Evolutionary conservation across 2,888 invertebrate species (phyloP).

Genomic region (Abrostola triplasia): DNA sequence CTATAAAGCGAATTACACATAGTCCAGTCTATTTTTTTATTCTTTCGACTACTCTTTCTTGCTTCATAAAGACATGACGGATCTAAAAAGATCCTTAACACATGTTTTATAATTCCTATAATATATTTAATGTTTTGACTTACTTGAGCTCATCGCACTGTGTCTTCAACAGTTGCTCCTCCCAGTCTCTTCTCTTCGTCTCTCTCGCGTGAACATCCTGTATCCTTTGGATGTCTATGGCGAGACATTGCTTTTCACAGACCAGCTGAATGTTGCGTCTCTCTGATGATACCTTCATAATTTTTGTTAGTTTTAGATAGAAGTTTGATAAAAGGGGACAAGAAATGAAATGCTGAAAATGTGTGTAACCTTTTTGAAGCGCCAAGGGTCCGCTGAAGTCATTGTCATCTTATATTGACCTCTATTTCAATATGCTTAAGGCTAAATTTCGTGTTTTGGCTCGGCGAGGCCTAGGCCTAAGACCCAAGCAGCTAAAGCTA

Average conservation of each 20-base stretch:
- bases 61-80: too few species aligned
- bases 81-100: too few species aligned
- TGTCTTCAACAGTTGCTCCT: conserved; percentile 82
- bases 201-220: conserved; percentile 87
- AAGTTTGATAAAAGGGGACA: background rate
- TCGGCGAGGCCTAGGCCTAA: too few species aligned
- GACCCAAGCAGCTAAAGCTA: too few species aligned
- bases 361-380: too few species aligned
- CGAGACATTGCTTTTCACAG: conserved; percentile 88
- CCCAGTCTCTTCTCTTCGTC: conserved; percentile 87
- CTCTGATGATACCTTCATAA: conserved; percentile 84
- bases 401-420: too few species aligned
- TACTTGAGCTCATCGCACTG: conserved; percentile 82
- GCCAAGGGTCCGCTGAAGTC: too few species aligned
- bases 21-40: too few species aligned
- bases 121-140: conserved; percentile 11
- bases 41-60: too few species aligned
- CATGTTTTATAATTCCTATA: background rate
- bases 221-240: conserved; percentile 88
- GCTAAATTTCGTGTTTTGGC: too few species aligned
- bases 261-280: conserved; percentile 87
- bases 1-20: too few species aligned
- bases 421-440: too few species aligned
- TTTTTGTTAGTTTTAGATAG: background rate
- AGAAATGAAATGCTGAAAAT: background rate